These are phyloP conservation scores for Gymnobelideus leadbeateri DNA, from an alignment of 2,113 vertebrate species.

Conservation along the genomic window DNA sequence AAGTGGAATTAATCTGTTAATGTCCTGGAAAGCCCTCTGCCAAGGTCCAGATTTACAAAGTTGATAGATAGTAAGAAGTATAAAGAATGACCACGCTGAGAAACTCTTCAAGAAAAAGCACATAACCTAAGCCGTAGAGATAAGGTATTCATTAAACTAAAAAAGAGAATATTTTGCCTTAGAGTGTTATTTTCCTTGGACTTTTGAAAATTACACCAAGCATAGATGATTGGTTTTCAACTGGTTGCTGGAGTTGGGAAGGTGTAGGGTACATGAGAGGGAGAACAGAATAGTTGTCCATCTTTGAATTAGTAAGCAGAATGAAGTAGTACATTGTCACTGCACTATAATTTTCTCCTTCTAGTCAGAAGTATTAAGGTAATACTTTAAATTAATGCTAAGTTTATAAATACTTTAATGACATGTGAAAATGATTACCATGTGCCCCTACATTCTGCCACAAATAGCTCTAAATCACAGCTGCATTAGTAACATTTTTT, in stretches of 20 bases:
- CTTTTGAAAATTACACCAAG: conserved; percentile 23
- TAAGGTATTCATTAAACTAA: conserved; percentile 8
- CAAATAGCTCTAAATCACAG: conserved; percentile 44
- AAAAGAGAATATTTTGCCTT: conserved; percentile 5
- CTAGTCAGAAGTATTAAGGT: conserved; percentile 43
- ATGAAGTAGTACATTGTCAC: background rate
- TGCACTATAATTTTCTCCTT: conserved; percentile 5
- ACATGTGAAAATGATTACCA: conserved; percentile 9
- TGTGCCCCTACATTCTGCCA: conserved; percentile 17
- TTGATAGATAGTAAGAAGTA: background rate
- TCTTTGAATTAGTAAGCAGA: background rate
- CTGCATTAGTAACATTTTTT: conserved; percentile 28
- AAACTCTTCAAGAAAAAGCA: conserved; percentile 28
- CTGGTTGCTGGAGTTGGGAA: background rate
- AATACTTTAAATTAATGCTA: conserved; percentile 53
- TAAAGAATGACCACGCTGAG: background rate
- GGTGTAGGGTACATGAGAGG: background rate
- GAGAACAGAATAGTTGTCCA: background rate
- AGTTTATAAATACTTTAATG: conserved; percentile 41
- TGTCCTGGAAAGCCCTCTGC: background rate
- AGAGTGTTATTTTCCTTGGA: background rate
- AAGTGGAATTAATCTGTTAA: conserved; percentile 1
- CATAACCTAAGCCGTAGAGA: background rate
- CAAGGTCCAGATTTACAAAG: background rate
- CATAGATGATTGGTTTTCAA: conserved; percentile 2